Percentiles rank a stretch among this genome's conserved stretches.
Evolutionary conservation across 2,797 vertebrate species (phyloP).

Genomic region (Champsocephalus gunnari): DNA sequence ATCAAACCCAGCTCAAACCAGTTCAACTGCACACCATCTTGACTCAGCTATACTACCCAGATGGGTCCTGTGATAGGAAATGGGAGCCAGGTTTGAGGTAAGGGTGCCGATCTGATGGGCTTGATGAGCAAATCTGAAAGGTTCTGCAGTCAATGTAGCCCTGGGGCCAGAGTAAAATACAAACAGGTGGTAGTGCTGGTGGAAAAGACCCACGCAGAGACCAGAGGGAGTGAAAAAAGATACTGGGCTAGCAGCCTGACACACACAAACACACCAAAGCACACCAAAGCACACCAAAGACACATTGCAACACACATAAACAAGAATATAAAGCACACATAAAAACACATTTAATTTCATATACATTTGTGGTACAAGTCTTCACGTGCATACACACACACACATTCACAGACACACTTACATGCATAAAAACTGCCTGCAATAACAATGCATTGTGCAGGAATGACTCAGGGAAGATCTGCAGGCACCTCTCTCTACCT

Average conservation of each 20-base stretch:
- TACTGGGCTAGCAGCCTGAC: slow-evolving; percentile 73
- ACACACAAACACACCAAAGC: slow-evolving; percentile 53
- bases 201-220: slow-evolving; percentile 83
- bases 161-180: slow-evolving; percentile 79
- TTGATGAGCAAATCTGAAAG: slow-evolving; percentile 81
- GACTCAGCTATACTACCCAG: slow-evolving; percentile 67
- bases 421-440: slow-evolving; percentile 8
- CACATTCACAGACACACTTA: background rate
- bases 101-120: slow-evolving; percentile 70
- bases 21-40: slow-evolving; percentile 58
- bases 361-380: too few species aligned
- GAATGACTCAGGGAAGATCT: slow-evolving; percentile 62
- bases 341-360: background rate
- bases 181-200: slow-evolving; percentile 80
- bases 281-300: slow-evolving; percentile 61
- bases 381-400: background rate
- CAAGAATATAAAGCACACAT: background rate
- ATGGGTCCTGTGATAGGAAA: slow-evolving; percentile 70
- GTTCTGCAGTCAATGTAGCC: slow-evolving; percentile 75
- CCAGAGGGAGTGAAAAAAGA: slow-evolving; percentile 76
- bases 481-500: slow-evolving; percentile 62
- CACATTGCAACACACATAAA: slow-evolving; percentile 44
- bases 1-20: slow-evolving; percentile 55
- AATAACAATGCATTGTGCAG: slow-evolving; percentile 22
- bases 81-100: slow-evolving; percentile 77